Evolutionary conservation across 92 coral and sea anemone species (phyloP).

Genomic region (Zoanthus sansibaricus): DNA sequence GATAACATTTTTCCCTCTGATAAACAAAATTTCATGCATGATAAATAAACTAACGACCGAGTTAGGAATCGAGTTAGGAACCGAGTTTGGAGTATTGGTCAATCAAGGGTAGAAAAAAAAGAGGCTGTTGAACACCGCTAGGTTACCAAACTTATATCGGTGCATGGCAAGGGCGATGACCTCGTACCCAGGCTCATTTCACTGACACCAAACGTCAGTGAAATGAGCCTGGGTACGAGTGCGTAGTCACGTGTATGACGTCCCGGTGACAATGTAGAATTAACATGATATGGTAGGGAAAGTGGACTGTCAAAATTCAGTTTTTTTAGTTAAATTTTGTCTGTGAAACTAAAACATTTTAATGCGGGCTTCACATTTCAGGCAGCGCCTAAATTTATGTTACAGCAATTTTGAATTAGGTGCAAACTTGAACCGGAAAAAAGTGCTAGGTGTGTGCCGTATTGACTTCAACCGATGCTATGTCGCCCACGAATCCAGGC

Average conservation of each 20-base stretch:
- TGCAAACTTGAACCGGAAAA: neutral
- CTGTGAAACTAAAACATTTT: constrained; percentile 27
- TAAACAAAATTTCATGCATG: no score
- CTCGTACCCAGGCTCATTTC: no score
- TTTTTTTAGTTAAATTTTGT: neutral
- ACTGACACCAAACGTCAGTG: no score
- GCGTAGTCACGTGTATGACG: neutral
- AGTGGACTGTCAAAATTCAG: neutral
- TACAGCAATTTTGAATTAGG: neutral
- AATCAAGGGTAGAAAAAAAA: no score
- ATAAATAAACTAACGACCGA: no score
- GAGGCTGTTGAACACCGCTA: no score
- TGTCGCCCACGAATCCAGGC: no score
- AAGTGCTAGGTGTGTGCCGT: constrained; percentile 13
- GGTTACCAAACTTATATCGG: neutral
- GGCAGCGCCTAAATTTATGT: constrained; percentile 5
- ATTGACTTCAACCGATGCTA: neutral
- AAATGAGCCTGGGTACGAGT: neutral
- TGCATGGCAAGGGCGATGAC: neutral
- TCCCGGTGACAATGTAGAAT: neutral
- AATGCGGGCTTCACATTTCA: constrained; percentile 29
- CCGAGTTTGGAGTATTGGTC: no score
- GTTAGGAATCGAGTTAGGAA: no score
- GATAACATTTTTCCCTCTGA: no score
- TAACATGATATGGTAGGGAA: neutral